Conservation (phyloP, 2,797 vertebrate species). For the Caiman crocodilus region DNA sequence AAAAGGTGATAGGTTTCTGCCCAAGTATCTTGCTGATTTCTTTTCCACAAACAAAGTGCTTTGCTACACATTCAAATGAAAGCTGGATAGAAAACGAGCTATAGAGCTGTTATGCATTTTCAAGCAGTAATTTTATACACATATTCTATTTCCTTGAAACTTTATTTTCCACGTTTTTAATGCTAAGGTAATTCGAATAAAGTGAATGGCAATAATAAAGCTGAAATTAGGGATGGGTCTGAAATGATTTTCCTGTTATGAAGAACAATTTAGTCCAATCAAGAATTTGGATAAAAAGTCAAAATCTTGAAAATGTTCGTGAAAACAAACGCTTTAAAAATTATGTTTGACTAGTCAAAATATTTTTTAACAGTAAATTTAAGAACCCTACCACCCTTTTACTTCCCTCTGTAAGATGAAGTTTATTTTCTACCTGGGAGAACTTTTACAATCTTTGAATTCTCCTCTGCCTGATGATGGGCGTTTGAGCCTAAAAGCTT, state of each 20-base stretch:
- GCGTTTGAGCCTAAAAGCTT: too few species aligned
- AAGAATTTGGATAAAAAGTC: accelerated
- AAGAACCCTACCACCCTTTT: too few species aligned
- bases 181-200: background rate
- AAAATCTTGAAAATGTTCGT: background rate
- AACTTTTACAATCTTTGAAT: too few species aligned
- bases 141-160: background rate
- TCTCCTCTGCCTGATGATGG: too few species aligned
- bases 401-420: too few species aligned
- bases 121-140: too few species aligned
- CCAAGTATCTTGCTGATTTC: background rate
- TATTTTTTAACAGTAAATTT: background rate
- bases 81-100: background rate
- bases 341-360: background rate
- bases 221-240: background rate
- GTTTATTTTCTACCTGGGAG: too few species aligned
- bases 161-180: background rate
- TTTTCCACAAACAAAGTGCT: background rate
- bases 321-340: background rate
- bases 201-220: background rate
- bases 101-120: too few species aligned
- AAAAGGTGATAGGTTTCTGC: background rate
- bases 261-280: accelerated
- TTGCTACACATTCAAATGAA: background rate
- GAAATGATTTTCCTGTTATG: background rate